phyloP scores from a whole-genome alignment of 1,140 invertebrate species.

The Drosophila varians region DNA sequence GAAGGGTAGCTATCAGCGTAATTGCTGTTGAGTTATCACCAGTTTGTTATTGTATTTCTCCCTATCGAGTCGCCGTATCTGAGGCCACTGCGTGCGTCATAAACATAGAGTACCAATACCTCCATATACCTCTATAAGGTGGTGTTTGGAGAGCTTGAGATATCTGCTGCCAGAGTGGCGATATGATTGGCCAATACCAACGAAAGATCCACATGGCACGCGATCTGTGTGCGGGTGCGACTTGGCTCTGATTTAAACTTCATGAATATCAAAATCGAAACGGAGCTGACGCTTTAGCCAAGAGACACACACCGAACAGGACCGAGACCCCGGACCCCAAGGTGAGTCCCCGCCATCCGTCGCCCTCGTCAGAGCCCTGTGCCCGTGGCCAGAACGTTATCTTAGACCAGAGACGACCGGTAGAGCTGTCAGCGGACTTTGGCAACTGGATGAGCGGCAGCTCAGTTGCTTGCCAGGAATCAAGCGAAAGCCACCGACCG shows the following conservation, averaged over 20 bases:
- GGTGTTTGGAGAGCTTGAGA: slow-evolving; percentile 1
- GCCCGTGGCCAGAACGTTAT: not conserved
- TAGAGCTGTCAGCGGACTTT: slow-evolving; percentile 7
- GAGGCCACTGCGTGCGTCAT: slow-evolving; percentile 31
- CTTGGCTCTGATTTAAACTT: slow-evolving; percentile 58
- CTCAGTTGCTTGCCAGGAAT: slow-evolving; percentile 41
- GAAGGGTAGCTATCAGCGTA: slow-evolving; percentile 31
- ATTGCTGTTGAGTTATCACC: slow-evolving; percentile 38
- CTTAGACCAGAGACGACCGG: not conserved
- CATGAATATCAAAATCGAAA: slow-evolving; percentile 34
- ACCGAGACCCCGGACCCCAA: slow-evolving; percentile 22
- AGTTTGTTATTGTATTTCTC: slow-evolving; percentile 37
- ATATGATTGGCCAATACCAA: slow-evolving; percentile 21
- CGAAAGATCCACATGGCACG: slow-evolving; percentile 17
- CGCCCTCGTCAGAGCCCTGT: not conserved
- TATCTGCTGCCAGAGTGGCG: slow-evolving; percentile 36
- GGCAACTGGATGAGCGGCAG: slow-evolving; percentile 24
- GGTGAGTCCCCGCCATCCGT: slow-evolving; percentile 16
- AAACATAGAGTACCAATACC: not conserved
- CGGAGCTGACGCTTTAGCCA: slow-evolving; percentile 10
- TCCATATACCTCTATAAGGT: not conserved
- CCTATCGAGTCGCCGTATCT: slow-evolving; percentile 43
- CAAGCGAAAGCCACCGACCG: slow-evolving; percentile 16
- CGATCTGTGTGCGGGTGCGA: slow-evolving; percentile 12
- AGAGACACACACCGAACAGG: slow-evolving; percentile 17